Base-by-base conservation (phyloP, 2,113 vertebrate species). In the Erythrocercus mccallii region DNA sequence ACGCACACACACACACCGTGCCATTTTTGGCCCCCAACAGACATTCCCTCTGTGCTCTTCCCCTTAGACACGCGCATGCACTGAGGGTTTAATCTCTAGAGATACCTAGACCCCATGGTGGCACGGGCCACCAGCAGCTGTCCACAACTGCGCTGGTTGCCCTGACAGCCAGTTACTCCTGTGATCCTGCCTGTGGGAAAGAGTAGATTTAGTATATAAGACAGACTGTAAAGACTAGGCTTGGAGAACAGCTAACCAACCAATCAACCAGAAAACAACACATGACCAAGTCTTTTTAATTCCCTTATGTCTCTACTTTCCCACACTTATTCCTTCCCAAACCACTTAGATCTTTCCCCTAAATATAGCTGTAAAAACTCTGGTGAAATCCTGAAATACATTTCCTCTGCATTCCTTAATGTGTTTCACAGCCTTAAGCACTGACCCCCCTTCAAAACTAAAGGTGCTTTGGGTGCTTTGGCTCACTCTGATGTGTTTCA, bases 361-460 rank as follows among this genome's bases (percentile, higher is more conserved):
- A 65, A 56, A 73, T 23, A 42, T 19, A n/a, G 3, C 10, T 3
- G 1, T 33, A 38, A 60, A 30, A n/a, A 42, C 24, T 51, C 18
- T 22, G 33, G 21, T 27, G 24, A n/a, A 51, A 61, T 57, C n/a
- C 38, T 62, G n/a, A 45, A 83, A 64, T 56, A 12, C 1, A 35
- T 31, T 81, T 91, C 16, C 17, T n/a, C 15, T n/a, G 22, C 16
- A 54, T 50, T 10, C 16, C 0, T 2, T 28, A 22, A 54, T 13
- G 19, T n/a, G 8, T 37, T 12, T 65, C 31, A 35, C 7, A 69
- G 11, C 10, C 9, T 18, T 31, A 38, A 28, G 17, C 15, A 25
- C 30, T 37, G 58, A 68, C 1, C 1, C 0, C 0, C 1, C 2
- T 16, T 45, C 20, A 13, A 19, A 54, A 5, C 25, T 56, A 65